A percentile compares a stretch with the other conserved stretches of the same genome.
phyloP scores from a whole-genome alignment of 2,888 invertebrate species.

The Halocaridina rubra region DNA sequence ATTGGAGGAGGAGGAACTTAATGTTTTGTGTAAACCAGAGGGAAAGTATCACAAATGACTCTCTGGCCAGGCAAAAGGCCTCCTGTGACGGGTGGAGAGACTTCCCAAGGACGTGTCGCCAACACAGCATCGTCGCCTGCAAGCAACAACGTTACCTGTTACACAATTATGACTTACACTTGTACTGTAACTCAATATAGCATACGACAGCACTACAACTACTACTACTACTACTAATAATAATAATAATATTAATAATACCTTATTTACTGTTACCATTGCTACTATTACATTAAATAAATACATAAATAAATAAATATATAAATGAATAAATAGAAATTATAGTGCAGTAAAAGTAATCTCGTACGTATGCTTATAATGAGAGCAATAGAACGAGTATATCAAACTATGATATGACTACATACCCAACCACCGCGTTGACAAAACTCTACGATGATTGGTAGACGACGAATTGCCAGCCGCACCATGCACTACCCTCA shows the following conservation, averaged over 20 bases:
- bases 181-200: not conserved
- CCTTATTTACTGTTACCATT: not conserved
- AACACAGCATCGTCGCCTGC: conserved; percentile 66
- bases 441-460: conserved; percentile 64
- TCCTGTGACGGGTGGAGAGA: conserved; percentile 6
- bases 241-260: not conserved
- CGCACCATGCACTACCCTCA: conserved; percentile 65
- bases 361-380: no score
- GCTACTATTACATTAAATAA: not conserved
- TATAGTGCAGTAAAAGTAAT: no score
- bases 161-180: not conserved
- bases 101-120: conserved; percentile 65
- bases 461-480: conserved; percentile 63
- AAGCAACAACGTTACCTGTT: not conserved
- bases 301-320: not conserved
- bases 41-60: not conserved
- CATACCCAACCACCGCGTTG: conserved; percentile 66
- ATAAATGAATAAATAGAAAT: no score
- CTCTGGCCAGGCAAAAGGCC: not conserved
- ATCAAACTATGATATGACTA: not conserved
- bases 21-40: not conserved
- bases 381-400: not conserved
- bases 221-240: not conserved
- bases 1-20: no score
- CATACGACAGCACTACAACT: not conserved